Conservation (phyloP, 2,888 invertebrate genomes). For the Tolmerus cingulatus region DNA sequence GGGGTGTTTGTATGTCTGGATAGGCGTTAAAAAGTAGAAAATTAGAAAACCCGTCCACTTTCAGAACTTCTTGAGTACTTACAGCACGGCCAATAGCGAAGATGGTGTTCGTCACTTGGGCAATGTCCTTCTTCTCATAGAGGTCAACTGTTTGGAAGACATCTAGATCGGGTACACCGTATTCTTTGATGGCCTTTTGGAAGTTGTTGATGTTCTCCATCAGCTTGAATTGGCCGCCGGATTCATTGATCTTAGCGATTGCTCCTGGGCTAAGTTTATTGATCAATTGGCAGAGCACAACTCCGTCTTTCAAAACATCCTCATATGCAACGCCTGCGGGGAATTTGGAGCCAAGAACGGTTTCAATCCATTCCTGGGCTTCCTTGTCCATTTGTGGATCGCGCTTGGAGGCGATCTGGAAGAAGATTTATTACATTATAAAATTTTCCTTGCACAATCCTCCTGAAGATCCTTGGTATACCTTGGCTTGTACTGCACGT, state of each 20-base stretch:
- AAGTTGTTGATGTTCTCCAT: slow-evolving; percentile 99
- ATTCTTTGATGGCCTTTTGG: slow-evolving; percentile 83
- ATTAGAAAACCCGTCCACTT: neutral
- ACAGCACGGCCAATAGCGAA: slow-evolving; percentile 87
- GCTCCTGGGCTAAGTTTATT: slow-evolving; percentile 92
- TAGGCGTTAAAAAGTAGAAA: neutral
- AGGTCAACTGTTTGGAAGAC: slow-evolving; percentile 97
- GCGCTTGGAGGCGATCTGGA: slow-evolving; percentile 84
- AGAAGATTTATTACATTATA: slow-evolving; percentile 19
- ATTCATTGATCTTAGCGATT: slow-evolving; percentile 88
- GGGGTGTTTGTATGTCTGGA: slow-evolving; percentile 82
- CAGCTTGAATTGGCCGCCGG: slow-evolving; percentile 98
- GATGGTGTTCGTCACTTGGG: slow-evolving; percentile 83
- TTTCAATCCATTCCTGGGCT: slow-evolving; percentile 92
- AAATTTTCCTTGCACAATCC: neutral
- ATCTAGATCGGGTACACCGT: slow-evolving; percentile 90
- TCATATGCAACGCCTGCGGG: slow-evolving; percentile 83
- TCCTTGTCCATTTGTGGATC: slow-evolving; percentile 83
- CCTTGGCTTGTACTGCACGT: slow-evolving; percentile 91
- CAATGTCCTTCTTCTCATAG: slow-evolving; percentile 93
- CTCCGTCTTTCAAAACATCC: slow-evolving; percentile 90
- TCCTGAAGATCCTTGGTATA: slow-evolving; percentile 62
- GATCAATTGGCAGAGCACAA: slow-evolving; percentile 91
- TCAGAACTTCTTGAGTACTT: slow-evolving; percentile 55
- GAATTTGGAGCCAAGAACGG: slow-evolving; percentile 86